phyloP scores from a whole-genome alignment of 2,113 vertebrate species.

The Grammomys surdaster region DNA sequence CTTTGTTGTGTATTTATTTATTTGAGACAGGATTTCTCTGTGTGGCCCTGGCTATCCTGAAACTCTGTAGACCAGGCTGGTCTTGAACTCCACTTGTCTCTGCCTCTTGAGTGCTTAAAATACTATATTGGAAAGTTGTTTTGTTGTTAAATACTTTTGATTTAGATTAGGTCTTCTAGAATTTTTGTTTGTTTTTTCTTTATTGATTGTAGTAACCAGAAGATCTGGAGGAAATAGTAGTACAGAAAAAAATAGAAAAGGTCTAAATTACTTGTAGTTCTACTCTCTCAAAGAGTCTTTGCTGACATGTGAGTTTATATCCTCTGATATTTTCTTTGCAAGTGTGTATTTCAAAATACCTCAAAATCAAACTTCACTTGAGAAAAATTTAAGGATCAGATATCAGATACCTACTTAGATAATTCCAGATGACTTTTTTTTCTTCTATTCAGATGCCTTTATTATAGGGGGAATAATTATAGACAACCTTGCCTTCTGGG shows the following conservation, averaged over 20 bases:
- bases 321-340: neutral
- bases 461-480: neutral
- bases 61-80: neutral
- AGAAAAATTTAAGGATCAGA: neutral
- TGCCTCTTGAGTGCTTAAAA: neutral
- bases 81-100: neutral
- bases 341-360: constrained; percentile 5
- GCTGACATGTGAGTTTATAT: constrained; percentile 5
- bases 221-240: constrained; percentile 5
- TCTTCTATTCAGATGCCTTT: constrained; percentile 17
- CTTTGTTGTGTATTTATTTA: neutral
- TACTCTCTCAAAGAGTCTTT: neutral
- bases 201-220: constrained; percentile 14
- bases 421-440: constrained; percentile 35
- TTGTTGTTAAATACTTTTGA: constrained; percentile 43
- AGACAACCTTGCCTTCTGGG: neutral
- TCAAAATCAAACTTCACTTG: constrained; percentile 26
- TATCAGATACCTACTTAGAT: neutral
- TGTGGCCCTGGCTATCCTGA: neutral
- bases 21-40: neutral
- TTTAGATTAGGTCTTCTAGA: neutral
- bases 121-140: constrained; percentile 1
- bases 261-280: neutral
- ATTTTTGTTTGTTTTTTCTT: neutral
- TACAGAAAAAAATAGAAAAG: constrained; percentile 8